Base-by-base conservation (phyloP, 2,888 invertebrate species). In the Stenurella melanura region DNA sequence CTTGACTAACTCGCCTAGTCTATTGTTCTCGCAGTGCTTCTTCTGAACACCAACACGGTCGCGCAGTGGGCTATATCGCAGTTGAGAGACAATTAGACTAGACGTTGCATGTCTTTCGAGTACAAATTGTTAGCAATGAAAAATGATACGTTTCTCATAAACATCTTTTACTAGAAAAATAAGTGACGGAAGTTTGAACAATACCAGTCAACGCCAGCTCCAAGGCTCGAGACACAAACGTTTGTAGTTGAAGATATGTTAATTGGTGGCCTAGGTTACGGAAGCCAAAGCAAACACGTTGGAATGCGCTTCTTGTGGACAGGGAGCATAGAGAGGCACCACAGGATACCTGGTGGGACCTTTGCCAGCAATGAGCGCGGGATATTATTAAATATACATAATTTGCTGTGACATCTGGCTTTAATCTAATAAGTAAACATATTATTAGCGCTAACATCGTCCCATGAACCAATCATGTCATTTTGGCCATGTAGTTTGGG, bases 321-420 rank as follows among this genome's bases (percentile, higher is more conserved):
- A 61, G n/a, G 30, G 26, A 61, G 26, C 21, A 17, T n/a, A 21
- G 17, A 30, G 15, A 17, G 61, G 10, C 26, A 30, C 34, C 9
- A 30, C 30, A 21, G 26, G 58, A 61, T 61, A 69, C 69, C 56
- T 69, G 69, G 34, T 69, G 54, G 69, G 56, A 50, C 56, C 34
- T 26, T 11, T 69, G 69, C 69, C 69, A 69, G 58, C 12, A 34
- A 12, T 61, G 61, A 30, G 18, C 1, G 30, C 58, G 15, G 57
- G 57, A 69, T 69, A 69, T 69, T 69, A 68, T 56, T 69, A 69
- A 21, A 68, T 54, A 17, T n/a, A 34, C 56, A 69, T 34, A 61
- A 61, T 61, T 30, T 69, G 69, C 57, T 19, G 56, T 69, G 34
- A 69, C 69, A 69, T 69, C 57, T 69, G 58, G 34, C 17, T 56